These are phyloP conservation scores for Catostylus mosaicus DNA, from an alignment of 30 jellyfish, hydroid and myxozoan genomes.

Conservation along the genomic window DNA sequence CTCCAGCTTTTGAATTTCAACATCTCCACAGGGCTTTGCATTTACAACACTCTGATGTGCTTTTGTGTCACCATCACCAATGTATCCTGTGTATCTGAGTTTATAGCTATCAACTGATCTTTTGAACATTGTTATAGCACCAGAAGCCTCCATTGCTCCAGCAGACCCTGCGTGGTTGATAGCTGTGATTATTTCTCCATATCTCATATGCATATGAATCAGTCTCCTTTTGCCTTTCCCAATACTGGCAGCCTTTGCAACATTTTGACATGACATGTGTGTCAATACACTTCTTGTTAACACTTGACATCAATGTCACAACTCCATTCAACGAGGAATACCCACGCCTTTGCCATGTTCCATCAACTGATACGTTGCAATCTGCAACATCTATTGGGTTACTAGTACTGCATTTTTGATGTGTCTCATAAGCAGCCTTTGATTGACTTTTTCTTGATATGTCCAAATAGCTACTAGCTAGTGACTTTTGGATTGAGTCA, in stretches of 20 bases:
- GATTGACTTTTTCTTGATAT: neutral
- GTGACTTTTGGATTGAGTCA: neutral
- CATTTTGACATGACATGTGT: neutral
- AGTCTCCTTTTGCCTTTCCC: neutral
- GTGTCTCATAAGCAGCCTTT: conserved; percentile 2
- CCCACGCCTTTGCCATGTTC: neutral
- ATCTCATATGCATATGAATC: conserved; percentile 7
- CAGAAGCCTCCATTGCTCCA: conserved; percentile 63
- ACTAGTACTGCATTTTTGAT: neutral
- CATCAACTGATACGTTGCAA: neutral
- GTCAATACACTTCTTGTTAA: neutral
- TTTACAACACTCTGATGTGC: neutral
- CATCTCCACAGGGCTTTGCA: neutral
- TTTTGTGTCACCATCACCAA: conserved; percentile 64
- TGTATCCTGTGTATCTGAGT: conserved; percentile 32
- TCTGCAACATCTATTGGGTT: neutral
- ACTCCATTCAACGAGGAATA: neutral
- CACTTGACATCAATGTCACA: neutral
- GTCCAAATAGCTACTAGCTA: neutral
- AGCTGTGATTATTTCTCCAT: conserved; percentile 49
- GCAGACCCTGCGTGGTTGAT: conserved; percentile 49
- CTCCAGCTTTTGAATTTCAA: neutral
- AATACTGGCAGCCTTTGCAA: neutral
- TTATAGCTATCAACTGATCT: conserved; percentile 30
- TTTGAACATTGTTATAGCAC: conserved; percentile 21